Evolutionary conservation across 2,888 invertebrate species (phyloP).

Genomic region (Xanthostigma xanthostigma): DNA sequence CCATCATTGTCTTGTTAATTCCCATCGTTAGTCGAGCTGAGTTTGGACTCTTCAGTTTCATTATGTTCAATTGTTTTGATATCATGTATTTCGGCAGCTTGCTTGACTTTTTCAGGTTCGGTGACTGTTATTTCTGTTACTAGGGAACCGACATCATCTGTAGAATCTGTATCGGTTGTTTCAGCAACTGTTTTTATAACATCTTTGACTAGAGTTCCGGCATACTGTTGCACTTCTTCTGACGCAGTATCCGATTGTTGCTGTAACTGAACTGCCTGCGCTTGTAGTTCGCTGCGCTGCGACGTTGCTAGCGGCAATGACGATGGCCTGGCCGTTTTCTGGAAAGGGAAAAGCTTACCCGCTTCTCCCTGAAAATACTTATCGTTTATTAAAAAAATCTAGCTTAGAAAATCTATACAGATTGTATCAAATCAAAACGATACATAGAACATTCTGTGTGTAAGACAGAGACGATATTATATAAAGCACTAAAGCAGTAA

Average conservation of each 20-base stretch:
- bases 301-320: slow-evolving; percentile 21
- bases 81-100: no score
- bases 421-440: no score
- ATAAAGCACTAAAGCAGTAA: no score
- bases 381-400: no score
- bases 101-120: slow-evolving; percentile 13
- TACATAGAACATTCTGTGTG: no score
- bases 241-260: slow-evolving; percentile 4
- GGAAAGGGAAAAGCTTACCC: slow-evolving; percentile 27
- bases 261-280: not conserved
- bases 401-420: no score
- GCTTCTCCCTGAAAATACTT: slow-evolving; percentile 22
- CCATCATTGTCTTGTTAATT: no score
- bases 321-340: slow-evolving; percentile 27
- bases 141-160: slow-evolving; percentile 13
- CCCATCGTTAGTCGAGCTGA: no score
- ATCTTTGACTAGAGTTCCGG: slow-evolving; percentile 28
- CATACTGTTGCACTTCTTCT: slow-evolving; percentile 25
- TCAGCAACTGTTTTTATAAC: slow-evolving; percentile 28
- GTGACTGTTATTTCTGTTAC: slow-evolving; percentile 20
- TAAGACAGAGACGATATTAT: no score
- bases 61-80: no score
- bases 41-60: no score
- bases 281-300: not conserved
- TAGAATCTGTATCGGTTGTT: slow-evolving; percentile 10